Evolutionary conservation across 2,888 invertebrate genomes (phyloP), one percentile per base, ranked within the genome.

Genomic region (Nemotelus nigrinus): DNA sequence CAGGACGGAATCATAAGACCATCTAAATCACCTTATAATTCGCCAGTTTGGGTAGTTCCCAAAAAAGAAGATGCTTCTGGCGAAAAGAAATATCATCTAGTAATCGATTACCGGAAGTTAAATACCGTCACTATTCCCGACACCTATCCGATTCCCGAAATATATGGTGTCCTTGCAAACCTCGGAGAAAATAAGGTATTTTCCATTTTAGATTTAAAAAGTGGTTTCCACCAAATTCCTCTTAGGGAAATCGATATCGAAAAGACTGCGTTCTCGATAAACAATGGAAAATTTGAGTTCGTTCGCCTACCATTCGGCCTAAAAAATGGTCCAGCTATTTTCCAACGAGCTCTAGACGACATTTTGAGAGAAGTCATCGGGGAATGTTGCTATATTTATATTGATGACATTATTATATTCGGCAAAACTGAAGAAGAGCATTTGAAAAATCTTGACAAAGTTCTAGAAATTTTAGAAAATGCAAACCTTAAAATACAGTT

Each of bases 41-140:
- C 55, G 8, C 71, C 71, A 6, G 55, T 71, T 2, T 75, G 64
- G 63, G 64, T 63, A 45, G 50, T 75, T 2, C 75, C 50, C 4
- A 75, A 75, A 60, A 75, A 76, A 47, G 6, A 8, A 25, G 63
- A 60, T n/a, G 48, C 50, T 45, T 74, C 75, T 6, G 75, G 64
- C 6, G 75, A 75, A 75, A 75, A 63, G 43, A 74, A 75, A 50
- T 75, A 64, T 48, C 57, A 63, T 44, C 2, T 65, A 44, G 65
- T 64, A 6, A 55, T 76, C 6, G 76, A 65, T 39, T 76, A 76
- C 48, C 48, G 76, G 41, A 76, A 76, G 44, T 25, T 76, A 8
- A 76, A 76, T 44, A 53, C 64, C 5, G 64, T 76, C 41, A 76
- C 65, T 25, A 74, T 74, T 39, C 39, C 74, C 2, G 60, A 74